These are phyloP conservation scores for Sorex maritimensis DNA, from an alignment of 2,797 vertebrate species.

Conservation along the genomic window DNA sequence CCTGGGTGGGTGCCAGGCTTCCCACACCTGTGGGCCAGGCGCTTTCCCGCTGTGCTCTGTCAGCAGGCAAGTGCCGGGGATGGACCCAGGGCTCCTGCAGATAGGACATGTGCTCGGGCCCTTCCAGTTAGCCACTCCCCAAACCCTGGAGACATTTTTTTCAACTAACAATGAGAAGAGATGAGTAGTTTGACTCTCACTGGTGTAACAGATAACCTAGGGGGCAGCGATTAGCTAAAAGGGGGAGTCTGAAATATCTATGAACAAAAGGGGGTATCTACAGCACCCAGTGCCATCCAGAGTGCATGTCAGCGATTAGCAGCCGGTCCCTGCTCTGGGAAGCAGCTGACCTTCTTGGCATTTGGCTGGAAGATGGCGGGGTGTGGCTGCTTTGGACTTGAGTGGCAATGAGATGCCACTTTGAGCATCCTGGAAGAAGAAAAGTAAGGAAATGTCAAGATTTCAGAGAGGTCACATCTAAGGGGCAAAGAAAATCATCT, in stretches of 20 bases:
- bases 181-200: slow-evolving; percentile 28
- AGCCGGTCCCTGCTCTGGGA: not conserved
- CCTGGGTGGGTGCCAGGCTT: no score
- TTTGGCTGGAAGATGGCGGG: not conserved
- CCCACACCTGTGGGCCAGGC: no score
- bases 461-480: slow-evolving; percentile 50
- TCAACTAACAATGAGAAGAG: slow-evolving; percentile 48
- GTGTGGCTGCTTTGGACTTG: slow-evolving; percentile 26
- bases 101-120: no score
- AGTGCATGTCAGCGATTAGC: not conserved
- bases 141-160: not conserved
- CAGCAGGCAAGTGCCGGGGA: no score
- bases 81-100: no score
- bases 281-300: not conserved
- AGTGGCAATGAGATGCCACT: not conserved
- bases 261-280: slow-evolving; percentile 26
- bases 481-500: slow-evolving; percentile 21
- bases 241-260: no score
- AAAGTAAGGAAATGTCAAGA: slow-evolving; percentile 49
- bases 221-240: not conserved
- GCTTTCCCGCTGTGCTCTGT: no score
- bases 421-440: slow-evolving; percentile 17
- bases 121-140: no score
- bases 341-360: not conserved
- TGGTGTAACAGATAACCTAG: not conserved